These are phyloP conservation scores for Cheilosia vernalis DNA, from an alignment of 2,888 invertebrate species.

Conservation along the genomic window DNA sequence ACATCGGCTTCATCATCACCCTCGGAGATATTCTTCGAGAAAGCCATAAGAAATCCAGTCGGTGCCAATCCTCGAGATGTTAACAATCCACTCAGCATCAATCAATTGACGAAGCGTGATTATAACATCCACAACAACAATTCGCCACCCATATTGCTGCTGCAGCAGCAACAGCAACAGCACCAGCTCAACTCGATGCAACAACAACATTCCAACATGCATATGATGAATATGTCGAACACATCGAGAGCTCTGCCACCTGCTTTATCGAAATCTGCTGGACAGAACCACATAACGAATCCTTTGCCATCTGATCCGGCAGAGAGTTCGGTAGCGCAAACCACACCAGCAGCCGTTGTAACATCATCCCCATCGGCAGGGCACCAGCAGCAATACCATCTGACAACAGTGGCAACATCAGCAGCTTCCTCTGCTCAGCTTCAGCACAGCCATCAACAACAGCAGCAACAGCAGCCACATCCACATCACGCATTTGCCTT, in stretches of 20 bases:
- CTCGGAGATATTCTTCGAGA: conserved; percentile 81
- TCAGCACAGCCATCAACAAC: conserved; percentile 69
- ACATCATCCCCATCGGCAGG: conserved; percentile 16
- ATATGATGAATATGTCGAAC: conserved; percentile 51
- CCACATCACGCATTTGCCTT: conserved; percentile 76
- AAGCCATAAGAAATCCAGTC: conserved; percentile 88
- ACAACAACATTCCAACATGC: conserved; percentile 74
- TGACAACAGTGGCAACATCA: conserved; percentile 75
- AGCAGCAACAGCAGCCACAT: conserved; percentile 74
- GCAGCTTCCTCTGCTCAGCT: conserved; percentile 68
- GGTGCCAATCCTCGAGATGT: conserved; percentile 96
- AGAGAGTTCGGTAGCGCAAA: conserved; percentile 26
- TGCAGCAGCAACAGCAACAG: conserved; percentile 62
- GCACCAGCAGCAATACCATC: conserved; percentile 49
- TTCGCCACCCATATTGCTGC: conserved; percentile 51
- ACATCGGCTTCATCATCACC: conserved; percentile 74
- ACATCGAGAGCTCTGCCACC: conserved; percentile 36
- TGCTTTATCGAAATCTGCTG: conserved; percentile 22
- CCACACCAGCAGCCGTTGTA: conserved; percentile 40
- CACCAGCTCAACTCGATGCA: conserved; percentile 70
- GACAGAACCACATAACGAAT: conserved; percentile 23
- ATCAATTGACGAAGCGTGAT: conserved; percentile 90
- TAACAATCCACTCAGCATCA: conserved; percentile 95
- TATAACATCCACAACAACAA: conserved; percentile 73
- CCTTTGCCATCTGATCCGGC: not conserved